phyloP scores from a whole-genome alignment of 2,113 vertebrate genomes.

The Galeopterus variegatus region DNA sequence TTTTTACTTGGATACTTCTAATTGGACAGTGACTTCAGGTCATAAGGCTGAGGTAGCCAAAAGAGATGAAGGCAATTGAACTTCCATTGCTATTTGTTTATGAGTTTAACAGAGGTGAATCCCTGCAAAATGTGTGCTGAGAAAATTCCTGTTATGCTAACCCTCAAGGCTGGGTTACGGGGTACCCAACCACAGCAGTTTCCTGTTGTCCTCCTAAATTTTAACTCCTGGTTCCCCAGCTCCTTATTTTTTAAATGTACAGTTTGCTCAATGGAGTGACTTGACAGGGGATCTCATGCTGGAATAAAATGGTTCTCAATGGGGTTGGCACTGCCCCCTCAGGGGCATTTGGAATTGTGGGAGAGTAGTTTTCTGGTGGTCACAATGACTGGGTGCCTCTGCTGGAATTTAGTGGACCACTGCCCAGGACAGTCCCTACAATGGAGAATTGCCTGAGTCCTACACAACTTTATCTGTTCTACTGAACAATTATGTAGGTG shows the following conservation, averaged over 20 bases:
- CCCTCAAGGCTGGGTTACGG: fast-evolving
- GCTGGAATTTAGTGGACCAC: neutral
- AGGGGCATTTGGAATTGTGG: neutral
- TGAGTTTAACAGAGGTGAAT: neutral
- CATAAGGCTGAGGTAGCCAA: neutral
- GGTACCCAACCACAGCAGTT: neutral
- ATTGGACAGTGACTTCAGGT: neutral
- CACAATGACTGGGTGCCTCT: neutral
- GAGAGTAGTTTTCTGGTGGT: neutral
- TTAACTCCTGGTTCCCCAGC: fast-evolving
- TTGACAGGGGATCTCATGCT: neutral
- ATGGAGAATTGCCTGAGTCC: neutral
- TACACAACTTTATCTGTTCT: neutral
- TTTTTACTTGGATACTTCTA: neutral
- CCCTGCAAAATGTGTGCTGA: neutral
- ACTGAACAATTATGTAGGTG: neutral
- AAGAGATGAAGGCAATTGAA: neutral
- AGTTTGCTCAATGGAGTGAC: neutral
- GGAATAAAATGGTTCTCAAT: neutral
- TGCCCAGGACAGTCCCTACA: neutral
- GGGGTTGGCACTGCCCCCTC: neutral
- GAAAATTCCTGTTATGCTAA: neutral
- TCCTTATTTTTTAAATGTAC: neutral
- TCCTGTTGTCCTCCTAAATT: neutral
- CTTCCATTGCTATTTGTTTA: neutral